Evolutionary conservation across 53 echinoderm and acorn worm genomes (phyloP).

Genomic region (Actinopyga echinites): DNA sequence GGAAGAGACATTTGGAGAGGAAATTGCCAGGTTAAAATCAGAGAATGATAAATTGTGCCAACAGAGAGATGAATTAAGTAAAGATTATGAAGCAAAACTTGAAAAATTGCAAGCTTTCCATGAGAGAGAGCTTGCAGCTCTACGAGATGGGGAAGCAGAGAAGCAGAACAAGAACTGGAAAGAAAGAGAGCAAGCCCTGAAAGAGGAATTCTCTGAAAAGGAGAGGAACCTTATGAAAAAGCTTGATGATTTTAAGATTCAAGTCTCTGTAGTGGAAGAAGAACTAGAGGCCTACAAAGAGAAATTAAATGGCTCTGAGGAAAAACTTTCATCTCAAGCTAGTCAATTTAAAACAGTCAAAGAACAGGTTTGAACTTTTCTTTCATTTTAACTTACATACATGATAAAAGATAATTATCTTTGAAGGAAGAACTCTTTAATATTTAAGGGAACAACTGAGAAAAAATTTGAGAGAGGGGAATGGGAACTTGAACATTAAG

Average conservation of each 20-base stretch:
- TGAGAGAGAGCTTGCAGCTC: slow-evolving; percentile 78
- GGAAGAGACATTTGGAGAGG: slow-evolving; percentile 56
- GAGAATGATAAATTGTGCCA: slow-evolving; percentile 57
- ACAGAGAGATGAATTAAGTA: slow-evolving; percentile 67
- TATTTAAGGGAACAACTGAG: no score
- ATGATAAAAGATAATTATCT: no score
- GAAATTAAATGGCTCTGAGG: slow-evolving; percentile 63
- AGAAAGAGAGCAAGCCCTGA: slow-evolving; percentile 72
- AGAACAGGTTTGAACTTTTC: slow-evolving; percentile 4
- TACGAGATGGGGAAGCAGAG: slow-evolving; percentile 66
- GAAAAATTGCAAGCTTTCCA: slow-evolving; percentile 92
- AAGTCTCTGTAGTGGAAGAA: slow-evolving; percentile 82
- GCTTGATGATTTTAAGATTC: slow-evolving; percentile 72
- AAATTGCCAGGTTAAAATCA: slow-evolving; percentile 67
- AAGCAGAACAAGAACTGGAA: slow-evolving; percentile 69
- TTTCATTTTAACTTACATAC: neutral
- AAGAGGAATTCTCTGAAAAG: slow-evolving; percentile 72
- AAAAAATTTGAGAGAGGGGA: no score
- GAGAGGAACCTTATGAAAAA: slow-evolving; percentile 70
- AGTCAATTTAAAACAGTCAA: neutral
- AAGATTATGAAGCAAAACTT: slow-evolving; percentile 91
- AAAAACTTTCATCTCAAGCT: slow-evolving; percentile 36
- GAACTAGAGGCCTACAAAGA: slow-evolving; percentile 73
- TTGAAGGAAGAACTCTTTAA: no score
- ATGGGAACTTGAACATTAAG: no score